Evolutionary conservation across 2,113 vertebrate genomes (phyloP).

Genomic region (Crocuta crocuta): DNA sequence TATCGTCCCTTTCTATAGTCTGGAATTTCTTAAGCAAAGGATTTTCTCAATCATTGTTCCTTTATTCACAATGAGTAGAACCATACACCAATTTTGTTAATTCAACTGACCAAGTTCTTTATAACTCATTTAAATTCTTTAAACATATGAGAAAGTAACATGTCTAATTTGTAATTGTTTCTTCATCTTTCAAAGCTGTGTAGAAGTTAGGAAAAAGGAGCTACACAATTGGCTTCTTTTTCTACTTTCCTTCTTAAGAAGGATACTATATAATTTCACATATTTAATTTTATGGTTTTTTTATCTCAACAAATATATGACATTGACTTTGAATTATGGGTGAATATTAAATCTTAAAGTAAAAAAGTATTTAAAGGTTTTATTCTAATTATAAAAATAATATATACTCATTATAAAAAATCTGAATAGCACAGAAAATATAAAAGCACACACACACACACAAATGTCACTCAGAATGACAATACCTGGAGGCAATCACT

Average conservation of each 20-base stretch:
- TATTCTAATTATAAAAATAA: neutral
- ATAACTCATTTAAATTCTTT: neutral
- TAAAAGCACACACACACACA: neutral
- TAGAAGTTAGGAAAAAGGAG: conserved; percentile 13
- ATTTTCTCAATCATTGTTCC: neutral
- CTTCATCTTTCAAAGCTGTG: neutral
- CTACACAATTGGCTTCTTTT: neutral
- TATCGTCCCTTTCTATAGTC: neutral
- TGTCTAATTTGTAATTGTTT: neutral
- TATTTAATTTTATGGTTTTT: conserved; percentile 26
- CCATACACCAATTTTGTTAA: neutral
- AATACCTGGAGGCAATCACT: neutral
- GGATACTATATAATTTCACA: neutral
- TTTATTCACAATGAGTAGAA: neutral
- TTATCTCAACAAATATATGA: neutral
- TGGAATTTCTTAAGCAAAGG: neutral
- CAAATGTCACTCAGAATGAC: conserved; percentile 1
- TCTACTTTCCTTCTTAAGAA: neutral
- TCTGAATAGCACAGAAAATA: neutral
- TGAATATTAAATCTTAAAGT: neutral
- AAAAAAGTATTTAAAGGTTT: neutral
- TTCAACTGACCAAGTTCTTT: neutral
- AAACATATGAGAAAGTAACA: neutral
- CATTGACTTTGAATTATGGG: neutral
- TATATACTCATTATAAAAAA: neutral